Base-by-base conservation (phyloP, 2,888 invertebrate species). In the Scaptodrosophila latifasciaeformis region DNA sequence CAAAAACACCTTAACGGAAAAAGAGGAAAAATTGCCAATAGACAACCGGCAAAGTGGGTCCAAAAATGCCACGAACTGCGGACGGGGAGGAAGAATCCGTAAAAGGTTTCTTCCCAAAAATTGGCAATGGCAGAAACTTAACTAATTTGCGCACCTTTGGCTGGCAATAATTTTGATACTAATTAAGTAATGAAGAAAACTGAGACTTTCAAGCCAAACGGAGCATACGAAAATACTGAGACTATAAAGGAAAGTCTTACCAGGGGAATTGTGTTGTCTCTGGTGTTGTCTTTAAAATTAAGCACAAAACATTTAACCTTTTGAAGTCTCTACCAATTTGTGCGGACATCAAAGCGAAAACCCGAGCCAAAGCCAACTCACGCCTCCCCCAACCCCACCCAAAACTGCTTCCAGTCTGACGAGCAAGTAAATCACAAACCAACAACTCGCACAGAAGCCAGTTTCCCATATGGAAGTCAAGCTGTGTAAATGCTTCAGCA, bases 351-450 rank as follows among this genome's bases (percentile, higher is more conserved):
- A 24, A 46, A 31, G 31, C 21, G n/a, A n/a, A n/a, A n/a, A n/a
- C n/a, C n/a, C n/a, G n/a, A n/a, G n/a, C n/a, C 24, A 10, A 21
- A 34, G 13, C 19, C 34, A 42, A 27, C 19, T 42, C 24, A 21
- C 13, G 42, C 12, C 15, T 17, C n/a, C 2, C n/a, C 6, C 12
- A 6, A 2, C 13, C 12, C 37, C 21, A 35, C 37, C n/a, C n/a
- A n/a, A n/a, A 37, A 47, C 35, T 53, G 24, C 44, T 13, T 6
- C 44, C n/a, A 29, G 31, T 60, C 30, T 56, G 50, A 48, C 53
- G 47, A 62, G 55, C 65, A 57, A 75, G 62, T 78, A 63, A 63
- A 71, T 75, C 71, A 63, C 63, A 54, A 27, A 12, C 46, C 49
- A 52, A 49, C 21, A 34, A 62, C 46, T 13, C 19, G n/a, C 18